Evolutionary conservation across 2,888 invertebrate species (phyloP), one percentile per base, ranked within the genome.

Genomic region (Lasioglossum villosulum): DNA sequence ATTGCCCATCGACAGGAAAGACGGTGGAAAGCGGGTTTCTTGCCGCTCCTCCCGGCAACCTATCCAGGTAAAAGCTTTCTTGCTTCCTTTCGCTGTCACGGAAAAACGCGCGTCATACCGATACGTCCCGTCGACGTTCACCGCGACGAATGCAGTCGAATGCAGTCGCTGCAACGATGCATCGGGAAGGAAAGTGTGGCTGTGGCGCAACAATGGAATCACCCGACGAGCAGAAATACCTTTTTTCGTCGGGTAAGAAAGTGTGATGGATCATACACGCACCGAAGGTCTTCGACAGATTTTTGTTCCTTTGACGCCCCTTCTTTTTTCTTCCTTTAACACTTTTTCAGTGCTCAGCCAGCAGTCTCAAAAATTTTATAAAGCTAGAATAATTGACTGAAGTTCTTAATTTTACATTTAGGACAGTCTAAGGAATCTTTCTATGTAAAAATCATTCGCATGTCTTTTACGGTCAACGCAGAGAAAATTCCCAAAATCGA

Each of bases 61-160:
- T 87, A 90, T 90, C 86, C 86, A 52, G 70, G 72, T 82, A 78
- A 84, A 72, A 80, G 82, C 83, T 90, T 90, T 87, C 87, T 90
- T 84, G 70, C 76, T 77, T 77, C 76, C 75, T 79, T 81, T 75
- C 52, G 56, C 82, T 72, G 83, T 78, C 82, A n/a, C 74, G 68
- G 83, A 79, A 86, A 82, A 77, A 63, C 80, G 80, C 71, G 63
- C 81, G 88, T 84, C 84, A 63, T 59, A 74, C 82, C 80, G 30
- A 27, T 80, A 74, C 79, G 82, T 66, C 66, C 82, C 39, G 45
- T 23, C 78, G 66, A 78, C 56, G 30, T 73, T 27, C 4, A 5
- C 75, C 27, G 34, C 78, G 81, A 85, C 86, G 82, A 85, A 83
- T 86, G 68, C 80, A 80, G 85, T 89, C 88, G 78, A 75, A 79